Conservation (phyloP, 1,140 invertebrate genomes). For the Scylla paramamosain region DNA sequence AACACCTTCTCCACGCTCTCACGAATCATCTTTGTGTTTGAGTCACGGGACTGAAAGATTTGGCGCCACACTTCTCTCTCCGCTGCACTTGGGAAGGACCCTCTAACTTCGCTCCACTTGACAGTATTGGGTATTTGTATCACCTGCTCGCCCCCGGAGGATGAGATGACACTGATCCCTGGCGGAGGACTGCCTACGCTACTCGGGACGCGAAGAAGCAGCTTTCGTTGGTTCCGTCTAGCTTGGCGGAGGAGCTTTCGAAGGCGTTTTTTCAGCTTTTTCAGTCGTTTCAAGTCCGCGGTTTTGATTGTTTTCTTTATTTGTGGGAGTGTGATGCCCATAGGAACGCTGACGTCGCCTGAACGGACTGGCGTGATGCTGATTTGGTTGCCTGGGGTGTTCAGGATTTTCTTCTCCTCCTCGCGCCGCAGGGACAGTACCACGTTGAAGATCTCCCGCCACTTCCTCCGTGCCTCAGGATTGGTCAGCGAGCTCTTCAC, state of each 20-base stretch:
- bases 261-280: not conserved
- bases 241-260: not conserved
- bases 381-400: not conserved
- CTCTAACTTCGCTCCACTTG: not conserved
- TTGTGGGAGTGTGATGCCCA: not conserved
- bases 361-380: not conserved
- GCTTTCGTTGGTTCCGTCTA: not conserved
- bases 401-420: not conserved
- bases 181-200: not conserved
- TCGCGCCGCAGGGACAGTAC: not conserved
- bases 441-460: constrained; percentile 10
- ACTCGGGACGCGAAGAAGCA: not conserved
- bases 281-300: not conserved
- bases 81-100: not conserved
- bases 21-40: not conserved
- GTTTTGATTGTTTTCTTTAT: not conserved
- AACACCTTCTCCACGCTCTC: not conserved
- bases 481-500: not conserved
- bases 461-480: not conserved
- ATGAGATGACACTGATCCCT: not conserved
- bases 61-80: not conserved
- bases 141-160: not conserved
- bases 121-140: not conserved
- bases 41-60: not conserved
- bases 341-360: not conserved